Evolutionary conservation across 1,140 invertebrate species (phyloP).

Genomic region (Drosophila cardini): DNA sequence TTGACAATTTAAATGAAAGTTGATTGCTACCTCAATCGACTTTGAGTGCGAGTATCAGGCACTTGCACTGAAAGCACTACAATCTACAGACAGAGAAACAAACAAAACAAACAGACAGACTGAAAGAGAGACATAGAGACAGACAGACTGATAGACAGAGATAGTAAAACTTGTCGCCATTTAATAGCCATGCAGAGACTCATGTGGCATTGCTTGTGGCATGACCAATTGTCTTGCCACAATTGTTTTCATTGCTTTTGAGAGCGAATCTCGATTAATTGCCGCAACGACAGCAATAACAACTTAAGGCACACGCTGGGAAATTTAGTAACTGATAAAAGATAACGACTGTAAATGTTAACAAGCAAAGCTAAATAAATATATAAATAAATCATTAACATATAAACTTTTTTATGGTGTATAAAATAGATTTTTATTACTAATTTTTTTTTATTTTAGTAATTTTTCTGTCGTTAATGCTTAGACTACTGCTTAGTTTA

Average conservation of each 20-base stretch:
- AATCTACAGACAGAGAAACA: conserved; percentile 19
- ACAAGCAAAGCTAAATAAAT: not conserved
- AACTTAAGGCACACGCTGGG: not conserved
- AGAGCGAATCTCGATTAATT: conserved; percentile 35
- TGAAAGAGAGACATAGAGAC: not conserved
- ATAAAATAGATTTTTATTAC: no score
- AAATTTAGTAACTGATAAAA: not conserved
- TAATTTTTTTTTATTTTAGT: no score
- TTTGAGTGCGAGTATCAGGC: not conserved
- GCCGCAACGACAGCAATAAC: not conserved
- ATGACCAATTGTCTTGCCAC: conserved; percentile 41
- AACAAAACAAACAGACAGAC: conserved; percentile 13
- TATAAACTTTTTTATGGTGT: not conserved
- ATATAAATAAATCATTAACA: not conserved
- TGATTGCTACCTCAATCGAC: conserved; percentile 42
- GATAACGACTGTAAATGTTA: not conserved
- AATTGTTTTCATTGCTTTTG: conserved; percentile 34
- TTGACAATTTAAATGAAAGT: conserved; percentile 77
- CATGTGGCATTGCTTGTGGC: conserved; percentile 29
- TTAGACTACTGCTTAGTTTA: no score
- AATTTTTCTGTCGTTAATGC: no score
- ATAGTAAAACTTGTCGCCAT: conserved; percentile 40
- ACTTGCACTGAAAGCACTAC: conserved; percentile 27
- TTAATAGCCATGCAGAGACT: conserved; percentile 45
- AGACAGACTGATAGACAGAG: no score